Conservation (phyloP, 35 echinoderm and acorn worm genomes). For the Nesometra sesokonis region DNA sequence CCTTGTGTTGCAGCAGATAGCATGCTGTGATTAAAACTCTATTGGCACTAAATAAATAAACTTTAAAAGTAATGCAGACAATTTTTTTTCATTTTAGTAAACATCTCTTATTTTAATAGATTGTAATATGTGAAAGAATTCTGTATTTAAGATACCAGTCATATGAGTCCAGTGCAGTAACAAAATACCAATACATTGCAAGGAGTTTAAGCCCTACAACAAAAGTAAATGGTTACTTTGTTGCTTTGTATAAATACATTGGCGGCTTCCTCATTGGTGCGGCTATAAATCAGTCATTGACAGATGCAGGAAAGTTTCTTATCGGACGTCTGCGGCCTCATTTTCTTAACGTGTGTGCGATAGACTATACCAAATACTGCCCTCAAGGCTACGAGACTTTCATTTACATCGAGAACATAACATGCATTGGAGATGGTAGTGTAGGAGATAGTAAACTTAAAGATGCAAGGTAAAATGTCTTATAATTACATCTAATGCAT, state of each 20-base stretch:
- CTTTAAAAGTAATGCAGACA: no score
- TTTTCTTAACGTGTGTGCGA: slow-evolving; percentile 39
- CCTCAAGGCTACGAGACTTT: slow-evolving; percentile 13
- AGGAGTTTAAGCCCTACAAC: background rate
- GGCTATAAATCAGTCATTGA: slow-evolving; percentile 26
- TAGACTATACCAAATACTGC: slow-evolving; percentile 50
- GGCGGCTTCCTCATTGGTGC: slow-evolving; percentile 41
- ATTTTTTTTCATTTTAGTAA: no score
- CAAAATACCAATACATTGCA: background rate
- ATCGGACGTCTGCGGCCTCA: slow-evolving; percentile 64
- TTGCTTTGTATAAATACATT: slow-evolving; percentile 45
- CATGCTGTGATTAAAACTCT: no score
- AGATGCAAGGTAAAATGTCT: slow-evolving; percentile 50
- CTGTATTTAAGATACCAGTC: background rate
- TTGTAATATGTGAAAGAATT: background rate
- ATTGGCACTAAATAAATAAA: no score
- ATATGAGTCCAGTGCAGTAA: background rate
- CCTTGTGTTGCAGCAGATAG: no score
- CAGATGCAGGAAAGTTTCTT: slow-evolving; percentile 42
- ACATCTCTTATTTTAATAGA: background rate
- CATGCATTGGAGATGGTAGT: slow-evolving; percentile 30
- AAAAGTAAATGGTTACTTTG: background rate
- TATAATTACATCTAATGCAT: no score
- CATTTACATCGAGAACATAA: slow-evolving; percentile 29
- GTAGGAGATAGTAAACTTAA: background rate